Percentiles rank a stretch among this genome's conserved stretches.
phyloP scores from a whole-genome alignment of 2,888 invertebrate species.

The Andrena chrysosceles region DNA sequence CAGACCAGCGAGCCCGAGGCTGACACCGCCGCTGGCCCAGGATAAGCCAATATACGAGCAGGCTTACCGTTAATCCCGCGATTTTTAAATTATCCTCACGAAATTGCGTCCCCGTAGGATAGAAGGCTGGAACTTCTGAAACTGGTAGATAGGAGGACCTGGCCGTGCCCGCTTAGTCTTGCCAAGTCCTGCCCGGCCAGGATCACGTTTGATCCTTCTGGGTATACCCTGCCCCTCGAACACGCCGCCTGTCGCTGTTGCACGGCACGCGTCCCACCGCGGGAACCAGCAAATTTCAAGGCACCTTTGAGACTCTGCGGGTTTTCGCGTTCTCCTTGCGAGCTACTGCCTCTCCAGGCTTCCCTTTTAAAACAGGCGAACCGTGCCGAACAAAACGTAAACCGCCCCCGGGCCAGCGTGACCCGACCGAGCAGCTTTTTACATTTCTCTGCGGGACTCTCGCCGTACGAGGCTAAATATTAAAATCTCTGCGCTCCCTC shows the following conservation, averaged over 20 bases:
- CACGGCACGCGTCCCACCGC: constrained; percentile 38
- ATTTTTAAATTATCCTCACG: constrained; percentile 76
- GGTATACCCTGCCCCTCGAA: constrained; percentile 69
- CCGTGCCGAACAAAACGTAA: constrained; percentile 24
- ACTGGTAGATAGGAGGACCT: constrained; percentile 75
- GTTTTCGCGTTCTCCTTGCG: not conserved
- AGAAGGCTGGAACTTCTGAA: constrained; percentile 71
- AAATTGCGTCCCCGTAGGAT: constrained; percentile 65
- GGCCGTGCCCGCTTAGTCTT: constrained; percentile 75
- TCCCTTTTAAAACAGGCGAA: not conserved
- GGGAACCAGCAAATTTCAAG: constrained; percentile 26
- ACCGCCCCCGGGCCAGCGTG: constrained; percentile 11
- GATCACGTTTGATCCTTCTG: constrained; percentile 80
- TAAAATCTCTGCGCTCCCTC: constrained; percentile 42
- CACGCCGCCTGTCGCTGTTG: constrained; percentile 39
- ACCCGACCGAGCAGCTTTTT: not conserved
- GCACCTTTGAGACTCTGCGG: not conserved
- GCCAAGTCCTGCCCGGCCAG: constrained; percentile 70
- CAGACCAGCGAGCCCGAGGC: constrained; percentile 20
- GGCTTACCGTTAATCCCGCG: constrained; percentile 69
- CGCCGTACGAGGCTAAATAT: constrained; percentile 20
- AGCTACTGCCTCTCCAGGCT: not conserved
- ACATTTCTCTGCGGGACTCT: not conserved
- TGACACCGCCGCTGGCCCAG: constrained; percentile 50
- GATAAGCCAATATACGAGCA: constrained; percentile 63